Conservation (phyloP, 2,888 invertebrate species). For the Pristionchus fissidentatus region DNA sequence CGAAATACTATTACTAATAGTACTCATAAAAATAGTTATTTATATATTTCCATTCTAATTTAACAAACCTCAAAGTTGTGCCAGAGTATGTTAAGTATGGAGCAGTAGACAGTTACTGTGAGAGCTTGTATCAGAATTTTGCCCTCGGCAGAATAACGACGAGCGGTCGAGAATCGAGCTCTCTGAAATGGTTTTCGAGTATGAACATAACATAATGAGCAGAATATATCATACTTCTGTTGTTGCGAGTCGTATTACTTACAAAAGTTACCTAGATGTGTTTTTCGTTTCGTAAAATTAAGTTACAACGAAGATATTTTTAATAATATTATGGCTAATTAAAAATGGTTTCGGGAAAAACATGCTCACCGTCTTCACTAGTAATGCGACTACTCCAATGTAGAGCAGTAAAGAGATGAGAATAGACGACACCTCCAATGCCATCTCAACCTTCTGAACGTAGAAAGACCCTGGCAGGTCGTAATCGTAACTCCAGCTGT, state of each 20-base stretch:
- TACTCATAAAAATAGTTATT: too few species aligned
- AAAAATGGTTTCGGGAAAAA: too few species aligned
- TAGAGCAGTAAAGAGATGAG: conserved; percentile 64
- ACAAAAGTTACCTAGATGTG: too few species aligned
- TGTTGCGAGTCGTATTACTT: too few species aligned
- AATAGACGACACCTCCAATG: conserved; percentile 65
- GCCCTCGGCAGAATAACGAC: conserved; percentile 60
- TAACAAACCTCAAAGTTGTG: conserved; percentile 63
- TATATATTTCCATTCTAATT: too few species aligned
- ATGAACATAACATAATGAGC: too few species aligned
- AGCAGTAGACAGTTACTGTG: conserved; percentile 67
- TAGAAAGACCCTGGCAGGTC: conserved; percentile 49
- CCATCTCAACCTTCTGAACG: conserved; percentile 65
- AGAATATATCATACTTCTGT: too few species aligned
- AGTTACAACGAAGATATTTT: too few species aligned
- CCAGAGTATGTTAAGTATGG: conserved; percentile 66
- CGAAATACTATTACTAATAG: too few species aligned
- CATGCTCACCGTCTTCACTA: conserved; percentile 59
- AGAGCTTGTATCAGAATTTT: conserved; percentile 66
- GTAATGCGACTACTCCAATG: conserved; percentile 58
- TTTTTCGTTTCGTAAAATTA: too few species aligned
- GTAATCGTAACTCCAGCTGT: conserved; percentile 67
- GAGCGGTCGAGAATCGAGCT: conserved; percentile 55
- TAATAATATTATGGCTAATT: background rate
- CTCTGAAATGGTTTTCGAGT: conserved; percentile 58